Percentiles rank a stretch among this genome's conserved stretches.
Evolutionary conservation across 2,113 vertebrate genomes (phyloP).

Genomic region (Aptenodytes patagonicus): DNA sequence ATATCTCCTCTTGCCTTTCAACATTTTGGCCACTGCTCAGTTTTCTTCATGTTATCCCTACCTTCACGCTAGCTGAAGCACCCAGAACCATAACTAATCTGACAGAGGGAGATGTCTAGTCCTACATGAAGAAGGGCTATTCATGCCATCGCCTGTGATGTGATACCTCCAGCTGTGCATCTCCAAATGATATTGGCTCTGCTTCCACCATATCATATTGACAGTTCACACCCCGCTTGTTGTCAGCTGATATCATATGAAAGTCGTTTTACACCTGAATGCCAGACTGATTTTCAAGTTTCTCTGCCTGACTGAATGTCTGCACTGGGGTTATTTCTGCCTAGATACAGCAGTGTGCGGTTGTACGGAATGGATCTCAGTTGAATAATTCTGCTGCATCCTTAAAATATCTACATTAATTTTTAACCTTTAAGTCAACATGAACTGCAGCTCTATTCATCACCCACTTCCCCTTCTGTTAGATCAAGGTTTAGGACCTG

Average conservation of each 20-base stretch:
- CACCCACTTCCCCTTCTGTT: not conserved
- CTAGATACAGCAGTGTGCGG: not conserved
- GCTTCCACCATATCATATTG: constrained; percentile 5
- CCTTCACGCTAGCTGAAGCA: constrained; percentile 17
- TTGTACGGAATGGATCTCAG: not conserved
- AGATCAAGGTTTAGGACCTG: not conserved
- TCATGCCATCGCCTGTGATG: not conserved
- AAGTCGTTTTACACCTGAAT: constrained; percentile 15
- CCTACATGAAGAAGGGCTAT: not conserved
- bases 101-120: not conserved
- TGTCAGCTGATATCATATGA: not conserved
- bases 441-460: not conserved
- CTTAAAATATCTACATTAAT: not conserved
- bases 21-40: not conserved
- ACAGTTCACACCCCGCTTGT: constrained; percentile 19
- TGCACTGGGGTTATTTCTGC: not conserved
- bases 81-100: not conserved
- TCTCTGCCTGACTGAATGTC: not conserved
- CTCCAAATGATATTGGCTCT: not conserved
- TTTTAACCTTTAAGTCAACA: not conserved
- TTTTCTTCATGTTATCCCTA: not conserved
- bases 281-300: not conserved
- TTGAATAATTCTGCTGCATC: not conserved
- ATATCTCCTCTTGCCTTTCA: not conserved
- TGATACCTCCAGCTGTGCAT: not conserved